Evolutionary conservation across 2,888 invertebrate genomes (phyloP), one percentile per base, ranked within the genome.

Genomic region (Autographa gamma): DNA sequence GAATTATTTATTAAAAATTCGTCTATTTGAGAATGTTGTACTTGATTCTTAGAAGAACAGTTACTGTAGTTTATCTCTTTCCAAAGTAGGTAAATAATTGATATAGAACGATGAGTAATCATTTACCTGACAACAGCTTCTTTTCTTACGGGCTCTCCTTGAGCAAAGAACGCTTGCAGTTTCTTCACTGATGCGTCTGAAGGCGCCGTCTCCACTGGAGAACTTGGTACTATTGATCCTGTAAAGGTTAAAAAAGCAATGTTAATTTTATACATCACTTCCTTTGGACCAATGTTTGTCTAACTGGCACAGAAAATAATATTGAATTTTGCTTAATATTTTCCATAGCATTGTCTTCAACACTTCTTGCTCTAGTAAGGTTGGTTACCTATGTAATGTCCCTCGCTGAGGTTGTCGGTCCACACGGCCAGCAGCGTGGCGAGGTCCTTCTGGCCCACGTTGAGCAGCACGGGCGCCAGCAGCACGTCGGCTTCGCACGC

Each of bases 361-460:
- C 0, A 43, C 3, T 43, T 16, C 2, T 13, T 14, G 1, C 48
- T 48, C n/a, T n/a, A n/a, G 4, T n/a, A 5, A n/a, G n/a, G n/a
- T 16, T 13, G 60, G 1, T 16, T 70, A 96, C 96, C 96, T 5
- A 96, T 93, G 82, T 96, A 95, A 81, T 96, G 93, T 2, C 96
- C 96, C 82, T 97, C 96, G 63, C 96, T 96, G 58, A 97, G 92
- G 86, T 98, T 98, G 73, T 98, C 97, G 3, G 96, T 96, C 96
- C 97, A 97, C 5, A 98, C 97, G 0, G 97, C 96, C 43, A 98
- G 93, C 63, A 97, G 93, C 0, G 97, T 97, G 14, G 97, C 97
- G 11, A 98, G 91, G 89, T 98, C 98, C 86, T 97, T 96, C 91
- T 98, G 98, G 0, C 98, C 97, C 16, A 98, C 90, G 84, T 97